phyloP scores from a whole-genome alignment of 2,797 vertebrate genomes.

The Sparidentex hasta region DNA sequence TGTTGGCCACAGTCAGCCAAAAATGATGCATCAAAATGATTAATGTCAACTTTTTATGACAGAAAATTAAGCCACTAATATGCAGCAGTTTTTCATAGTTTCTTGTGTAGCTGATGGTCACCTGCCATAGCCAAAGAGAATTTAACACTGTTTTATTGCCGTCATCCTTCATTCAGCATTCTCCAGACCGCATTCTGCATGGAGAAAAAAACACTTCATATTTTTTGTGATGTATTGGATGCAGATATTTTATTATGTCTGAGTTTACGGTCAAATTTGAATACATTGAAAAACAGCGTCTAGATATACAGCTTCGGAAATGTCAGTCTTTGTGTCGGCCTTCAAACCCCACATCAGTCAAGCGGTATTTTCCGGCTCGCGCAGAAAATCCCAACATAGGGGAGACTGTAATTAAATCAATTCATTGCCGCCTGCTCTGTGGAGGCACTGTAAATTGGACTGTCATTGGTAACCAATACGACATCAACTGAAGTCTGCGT shows the following conservation, averaged over 20 bases:
- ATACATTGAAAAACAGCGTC: background rate
- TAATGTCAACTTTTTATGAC: background rate
- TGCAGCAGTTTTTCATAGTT: background rate
- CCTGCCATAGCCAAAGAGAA: background rate
- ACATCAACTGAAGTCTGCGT: conserved; percentile 44
- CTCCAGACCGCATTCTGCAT: background rate
- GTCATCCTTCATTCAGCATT: background rate
- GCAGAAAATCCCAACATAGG: conserved; percentile 39
- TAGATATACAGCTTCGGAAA: conserved; percentile 8
- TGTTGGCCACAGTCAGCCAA: background rate
- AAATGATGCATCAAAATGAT: background rate
- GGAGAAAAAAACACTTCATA: background rate
- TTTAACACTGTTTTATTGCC: background rate
- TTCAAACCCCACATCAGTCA: conserved; percentile 37
- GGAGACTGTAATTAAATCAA: conserved; percentile 44
- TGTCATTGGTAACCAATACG: conserved; percentile 60
- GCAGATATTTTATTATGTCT: conserved; percentile 10
- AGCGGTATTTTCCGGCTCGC: conserved; percentile 26
- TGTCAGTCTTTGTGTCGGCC: conserved; percentile 26
- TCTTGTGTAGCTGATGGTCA: background rate
- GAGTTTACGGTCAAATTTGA: conserved; percentile 12
- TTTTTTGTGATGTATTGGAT: conserved; percentile 7
- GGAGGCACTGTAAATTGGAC: conserved; percentile 49
- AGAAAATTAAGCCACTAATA: background rate
- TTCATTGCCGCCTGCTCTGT: conserved; percentile 20